These are phyloP conservation scores for Natrix natrix DNA, from an alignment of 2,797 vertebrate genomes.

Conservation along the genomic window DNA sequence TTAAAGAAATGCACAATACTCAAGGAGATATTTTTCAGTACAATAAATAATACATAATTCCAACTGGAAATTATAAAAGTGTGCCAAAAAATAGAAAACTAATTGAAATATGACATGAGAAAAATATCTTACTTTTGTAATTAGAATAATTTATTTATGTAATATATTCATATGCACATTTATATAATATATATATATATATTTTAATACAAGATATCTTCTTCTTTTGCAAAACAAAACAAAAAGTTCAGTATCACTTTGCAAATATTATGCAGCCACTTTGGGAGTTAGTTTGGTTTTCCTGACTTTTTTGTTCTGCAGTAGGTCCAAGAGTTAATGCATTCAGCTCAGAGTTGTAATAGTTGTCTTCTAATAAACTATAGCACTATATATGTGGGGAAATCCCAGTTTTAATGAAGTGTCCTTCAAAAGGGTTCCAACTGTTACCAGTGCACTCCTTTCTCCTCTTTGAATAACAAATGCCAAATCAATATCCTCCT, in stretches of 20 bases:
- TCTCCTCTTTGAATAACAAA: slow-evolving; percentile 50
- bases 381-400: slow-evolving; percentile 29
- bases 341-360: slow-evolving; percentile 23
- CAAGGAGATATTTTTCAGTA: slow-evolving; percentile 42
- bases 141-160: slow-evolving; percentile 69
- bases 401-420: background rate
- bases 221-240: slow-evolving; percentile 51
- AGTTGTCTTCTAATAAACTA: slow-evolving; percentile 50
- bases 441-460: slow-evolving; percentile 19
- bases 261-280: slow-evolving; percentile 41
- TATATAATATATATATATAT: slow-evolving; percentile 53
- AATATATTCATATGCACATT: slow-evolving; percentile 60
- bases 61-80: slow-evolving; percentile 49
- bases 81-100: slow-evolving; percentile 42
- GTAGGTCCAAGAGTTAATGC: slow-evolving; percentile 10
- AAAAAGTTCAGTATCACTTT: slow-evolving; percentile 16
- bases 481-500: slow-evolving; percentile 4
- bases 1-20: slow-evolving; percentile 37
- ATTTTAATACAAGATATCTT: slow-evolving; percentile 53
- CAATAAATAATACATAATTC: slow-evolving; percentile 69
- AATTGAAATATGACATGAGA: slow-evolving; percentile 45
- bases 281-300: background rate
- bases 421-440: background rate
- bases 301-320: background rate
- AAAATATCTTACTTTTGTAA: slow-evolving; percentile 50